Conservation (phyloP, 2,113 vertebrate species). For the Strix aluco region DNA sequence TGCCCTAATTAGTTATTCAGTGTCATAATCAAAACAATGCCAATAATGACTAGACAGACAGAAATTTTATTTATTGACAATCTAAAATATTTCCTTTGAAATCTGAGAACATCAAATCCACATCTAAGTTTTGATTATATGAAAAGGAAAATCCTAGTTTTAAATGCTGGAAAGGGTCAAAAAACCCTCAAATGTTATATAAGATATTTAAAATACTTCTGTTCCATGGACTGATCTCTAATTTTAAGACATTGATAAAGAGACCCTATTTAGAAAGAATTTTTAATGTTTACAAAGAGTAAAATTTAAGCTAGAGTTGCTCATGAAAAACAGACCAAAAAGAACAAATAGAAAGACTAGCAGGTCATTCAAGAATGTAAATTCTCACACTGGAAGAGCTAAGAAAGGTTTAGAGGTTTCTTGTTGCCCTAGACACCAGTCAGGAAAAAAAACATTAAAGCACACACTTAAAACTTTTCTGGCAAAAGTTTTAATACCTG, state of each 20-base stretch:
- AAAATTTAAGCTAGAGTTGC: not conserved
- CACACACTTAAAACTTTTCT: not conserved
- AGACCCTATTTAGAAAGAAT: not conserved
- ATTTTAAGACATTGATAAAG: not conserved
- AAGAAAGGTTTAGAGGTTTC: slow-evolving; percentile 4
- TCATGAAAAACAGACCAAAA: not conserved
- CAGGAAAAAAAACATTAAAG: not conserved
- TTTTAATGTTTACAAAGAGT: not conserved
- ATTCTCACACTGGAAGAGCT: not conserved
- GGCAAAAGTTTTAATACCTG: not conserved
- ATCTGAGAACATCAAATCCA: not conserved
- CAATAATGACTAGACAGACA: not conserved
- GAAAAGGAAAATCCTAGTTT: not conserved
- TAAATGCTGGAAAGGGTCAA: not conserved
- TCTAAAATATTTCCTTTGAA: not conserved
- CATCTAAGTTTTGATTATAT: not conserved
- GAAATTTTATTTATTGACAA: not conserved
- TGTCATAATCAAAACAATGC: not conserved
- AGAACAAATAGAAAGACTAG: not conserved
- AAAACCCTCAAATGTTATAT: not conserved
- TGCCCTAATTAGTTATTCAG: not conserved
- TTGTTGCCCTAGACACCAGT: not conserved
- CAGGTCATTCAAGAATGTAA: not conserved
- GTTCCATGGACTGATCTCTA: not conserved
- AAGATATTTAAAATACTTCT: not conserved